These are phyloP conservation scores for Rhegmatorhina hoffmannsi DNA, from an alignment of 2,113 vertebrate species.

Conservation along the genomic window DNA sequence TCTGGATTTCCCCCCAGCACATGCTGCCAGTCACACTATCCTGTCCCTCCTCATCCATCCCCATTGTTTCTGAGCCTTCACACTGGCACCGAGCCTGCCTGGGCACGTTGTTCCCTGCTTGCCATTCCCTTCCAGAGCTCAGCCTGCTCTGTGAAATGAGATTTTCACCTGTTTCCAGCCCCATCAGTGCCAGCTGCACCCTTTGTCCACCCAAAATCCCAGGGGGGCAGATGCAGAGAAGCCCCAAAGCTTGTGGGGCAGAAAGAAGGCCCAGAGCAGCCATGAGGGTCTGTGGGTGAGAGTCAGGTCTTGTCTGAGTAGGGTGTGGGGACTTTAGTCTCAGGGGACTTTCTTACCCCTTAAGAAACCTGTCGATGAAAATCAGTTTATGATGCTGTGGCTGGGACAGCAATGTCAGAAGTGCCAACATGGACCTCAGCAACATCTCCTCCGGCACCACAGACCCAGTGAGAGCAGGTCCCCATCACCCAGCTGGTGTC, in stretches of 20 bases:
- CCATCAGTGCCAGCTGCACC: not conserved
- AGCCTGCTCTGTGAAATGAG: rapidly evolving
- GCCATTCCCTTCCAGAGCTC: not conserved
- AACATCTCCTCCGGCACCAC: not conserved
- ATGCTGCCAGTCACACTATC: not conserved
- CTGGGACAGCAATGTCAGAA: rapidly evolving
- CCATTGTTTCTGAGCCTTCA: not conserved
- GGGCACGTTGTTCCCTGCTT: not conserved
- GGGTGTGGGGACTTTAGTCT: rapidly evolving
- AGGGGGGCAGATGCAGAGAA: not conserved
- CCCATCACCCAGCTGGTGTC: rapidly evolving
- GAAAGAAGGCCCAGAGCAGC: not conserved
- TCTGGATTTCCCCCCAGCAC: not conserved
- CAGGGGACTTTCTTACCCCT: not conserved
- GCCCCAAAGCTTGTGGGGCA: not conserved
- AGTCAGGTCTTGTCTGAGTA: not conserved
- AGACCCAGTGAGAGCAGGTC: not conserved
- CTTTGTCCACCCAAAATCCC: not conserved
- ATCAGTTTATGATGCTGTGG: not conserved
- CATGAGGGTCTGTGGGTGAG: rapidly evolving
- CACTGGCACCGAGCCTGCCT: not conserved
- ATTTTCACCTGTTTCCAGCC: not conserved
- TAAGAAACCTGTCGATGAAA: rapidly evolving
- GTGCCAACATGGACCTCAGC: rapidly evolving
- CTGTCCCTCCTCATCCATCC: not conserved